Percentiles rank a stretch among this genome's conserved stretches.
Evolutionary conservation across 2,113 vertebrate species (phyloP).

Genomic region (Sapayoa aenigma): DNA sequence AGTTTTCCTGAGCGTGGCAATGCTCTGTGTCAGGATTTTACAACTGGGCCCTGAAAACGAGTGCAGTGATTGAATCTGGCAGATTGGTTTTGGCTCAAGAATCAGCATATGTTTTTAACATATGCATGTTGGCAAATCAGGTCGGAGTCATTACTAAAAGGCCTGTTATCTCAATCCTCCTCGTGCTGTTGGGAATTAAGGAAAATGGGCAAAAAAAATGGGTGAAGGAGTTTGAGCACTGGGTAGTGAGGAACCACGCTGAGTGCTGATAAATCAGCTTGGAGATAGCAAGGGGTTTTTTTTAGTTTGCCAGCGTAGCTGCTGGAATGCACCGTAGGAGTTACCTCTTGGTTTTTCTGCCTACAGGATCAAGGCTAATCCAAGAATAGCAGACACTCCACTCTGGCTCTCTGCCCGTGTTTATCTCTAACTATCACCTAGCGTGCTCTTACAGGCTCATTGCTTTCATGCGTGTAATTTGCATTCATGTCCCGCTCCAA

Average conservation of each 20-base stretch:
- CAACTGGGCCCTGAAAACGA: background rate
- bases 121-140: constrained; percentile 9
- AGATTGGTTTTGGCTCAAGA: background rate
- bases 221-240: background rate
- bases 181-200: background rate
- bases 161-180: background rate
- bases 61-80: constrained; percentile 8
- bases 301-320: background rate
- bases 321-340: background rate
- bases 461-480: background rate
- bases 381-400: background rate
- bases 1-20: background rate
- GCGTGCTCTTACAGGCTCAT: background rate
- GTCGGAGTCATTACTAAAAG: background rate
- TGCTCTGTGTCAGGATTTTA: background rate
- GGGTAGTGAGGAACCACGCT: background rate
- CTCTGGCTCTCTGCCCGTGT: background rate
- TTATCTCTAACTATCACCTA: background rate
- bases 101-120: constrained; percentile 13
- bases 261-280: background rate
- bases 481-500: background rate
- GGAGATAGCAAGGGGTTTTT: background rate
- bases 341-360: background rate
- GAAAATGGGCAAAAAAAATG: background rate
- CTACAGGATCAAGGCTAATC: background rate